A percentile compares a stretch with the other conserved stretches of the same genome.
phyloP scores from a whole-genome alignment of 2,888 invertebrate species.

The Trachelus stipa region DNA sequence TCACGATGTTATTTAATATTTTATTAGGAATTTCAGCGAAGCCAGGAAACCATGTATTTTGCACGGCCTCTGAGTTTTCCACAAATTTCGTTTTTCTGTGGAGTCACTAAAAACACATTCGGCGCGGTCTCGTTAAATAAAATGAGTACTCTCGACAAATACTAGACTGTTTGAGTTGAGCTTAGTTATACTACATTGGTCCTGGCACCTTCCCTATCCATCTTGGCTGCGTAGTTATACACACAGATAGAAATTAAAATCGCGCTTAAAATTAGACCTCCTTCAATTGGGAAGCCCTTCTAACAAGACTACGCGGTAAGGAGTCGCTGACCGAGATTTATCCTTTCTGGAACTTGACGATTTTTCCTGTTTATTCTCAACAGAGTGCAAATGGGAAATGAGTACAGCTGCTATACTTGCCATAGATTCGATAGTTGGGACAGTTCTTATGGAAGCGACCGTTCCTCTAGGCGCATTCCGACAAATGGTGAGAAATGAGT shows the following conservation, averaged over 20 bases:
- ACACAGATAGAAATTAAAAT: too few species aligned
- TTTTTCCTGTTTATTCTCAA: not conserved
- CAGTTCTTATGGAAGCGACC: not conserved
- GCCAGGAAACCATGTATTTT: not conserved
- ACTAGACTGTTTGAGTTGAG: not conserved
- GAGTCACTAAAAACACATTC: too few species aligned
- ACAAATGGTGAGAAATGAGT: not conserved
- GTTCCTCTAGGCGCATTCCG: not conserved
- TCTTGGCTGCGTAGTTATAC: too few species aligned
- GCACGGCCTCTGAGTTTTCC: not conserved
- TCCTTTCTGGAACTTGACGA: constrained; percentile 24
- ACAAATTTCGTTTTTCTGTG: too few species aligned
- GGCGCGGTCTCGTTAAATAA: too few species aligned
- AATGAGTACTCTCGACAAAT: too few species aligned
- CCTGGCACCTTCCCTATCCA: not conserved
- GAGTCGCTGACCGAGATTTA: constrained; percentile 23
- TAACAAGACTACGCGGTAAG: constrained; percentile 32
- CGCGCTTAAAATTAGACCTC: not conserved
- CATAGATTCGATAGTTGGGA: not conserved
- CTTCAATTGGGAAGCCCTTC: constrained; percentile 13
- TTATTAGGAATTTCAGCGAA: constrained; percentile 36
- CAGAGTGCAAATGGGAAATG: not conserved
- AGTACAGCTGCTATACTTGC: not conserved
- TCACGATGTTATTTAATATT: constrained; percentile 44
- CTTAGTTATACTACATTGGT: not conserved